Conservation (phyloP, 2,888 invertebrate species). For the Morinoia aosen region DNA sequence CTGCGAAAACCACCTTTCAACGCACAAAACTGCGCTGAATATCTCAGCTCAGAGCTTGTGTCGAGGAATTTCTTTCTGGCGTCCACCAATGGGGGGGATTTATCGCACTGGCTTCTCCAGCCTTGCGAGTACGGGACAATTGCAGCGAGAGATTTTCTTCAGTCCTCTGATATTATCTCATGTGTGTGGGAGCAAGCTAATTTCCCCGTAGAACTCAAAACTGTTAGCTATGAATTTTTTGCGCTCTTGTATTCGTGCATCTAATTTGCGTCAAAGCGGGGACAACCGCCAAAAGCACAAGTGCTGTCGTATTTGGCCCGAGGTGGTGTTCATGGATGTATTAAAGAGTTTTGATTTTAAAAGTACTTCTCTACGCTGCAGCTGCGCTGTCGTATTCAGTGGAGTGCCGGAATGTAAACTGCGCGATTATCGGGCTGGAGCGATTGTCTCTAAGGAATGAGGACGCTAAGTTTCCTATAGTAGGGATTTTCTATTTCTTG, state of each 20-base stretch:
- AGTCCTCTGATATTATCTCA: background rate
- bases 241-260: background rate
- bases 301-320: background rate
- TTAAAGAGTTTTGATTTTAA: too few species aligned
- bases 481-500: too few species aligned
- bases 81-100: background rate
- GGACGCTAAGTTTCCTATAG: too few species aligned
- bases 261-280: background rate
- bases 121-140: background rate
- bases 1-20: background rate
- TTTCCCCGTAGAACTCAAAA: background rate
- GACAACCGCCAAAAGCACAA: background rate
- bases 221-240: background rate
- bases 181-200: background rate
- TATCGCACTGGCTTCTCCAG: background rate
- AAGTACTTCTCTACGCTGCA: too few species aligned
- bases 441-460: too few species aligned
- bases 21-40: background rate
- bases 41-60: background rate
- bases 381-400: too few species aligned
- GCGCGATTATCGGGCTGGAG: too few species aligned
- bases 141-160: background rate
- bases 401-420: too few species aligned
- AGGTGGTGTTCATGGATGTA: too few species aligned
- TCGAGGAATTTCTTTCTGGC: background rate